Base-by-base conservation (phyloP, 2,888 invertebrate species). In the Cyaniris semiargus region DNA sequence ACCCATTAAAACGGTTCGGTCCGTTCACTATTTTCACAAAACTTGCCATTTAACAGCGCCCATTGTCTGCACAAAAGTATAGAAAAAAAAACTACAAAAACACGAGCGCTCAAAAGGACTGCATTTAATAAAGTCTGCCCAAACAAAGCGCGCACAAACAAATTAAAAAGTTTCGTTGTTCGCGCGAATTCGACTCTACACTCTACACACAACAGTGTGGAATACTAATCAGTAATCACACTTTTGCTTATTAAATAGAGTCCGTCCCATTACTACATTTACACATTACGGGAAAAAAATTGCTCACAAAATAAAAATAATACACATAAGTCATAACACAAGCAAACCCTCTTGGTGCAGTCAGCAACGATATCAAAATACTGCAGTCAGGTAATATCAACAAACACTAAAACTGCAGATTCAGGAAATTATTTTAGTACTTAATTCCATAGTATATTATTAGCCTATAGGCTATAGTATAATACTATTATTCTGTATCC, bases 91-190 rank as follows among this genome's bases (percentile, higher is more conserved):
- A 72, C 72, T 72, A 48, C 10, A 72, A 38, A 70, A 38, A 72
- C 38, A 13, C 72, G 10, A 38, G 34, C 44, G 74, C 27, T 21
- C 48, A 27, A 74, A 74, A 74, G 74, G 48, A 48, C 74, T 74
- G 74, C 74, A 74, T 74, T 74, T 74, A 74, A 74, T 74, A 74
- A 74, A 74, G 44, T 27, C 72, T 15, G 44, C 4, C 18, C 53
- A 48, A 48, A 74, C 74, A 53, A 74, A 74, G 53, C 13, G 6
- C 15, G 27, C 44, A 31, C 74, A 74, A 74, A 74, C 74, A 74
- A 74, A 27, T 48, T 44, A 48, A 74, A 74, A 74, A 74, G 72
- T 72, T 44, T 48, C 21, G 48, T 53, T 23, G 27, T 74, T 53
- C 72, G 15, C 74, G 48, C 27, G 74, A 27, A 21, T 38, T 38